phyloP scores from a whole-genome alignment of 2,113 vertebrate species.

The Acanthisitta chloris region DNA sequence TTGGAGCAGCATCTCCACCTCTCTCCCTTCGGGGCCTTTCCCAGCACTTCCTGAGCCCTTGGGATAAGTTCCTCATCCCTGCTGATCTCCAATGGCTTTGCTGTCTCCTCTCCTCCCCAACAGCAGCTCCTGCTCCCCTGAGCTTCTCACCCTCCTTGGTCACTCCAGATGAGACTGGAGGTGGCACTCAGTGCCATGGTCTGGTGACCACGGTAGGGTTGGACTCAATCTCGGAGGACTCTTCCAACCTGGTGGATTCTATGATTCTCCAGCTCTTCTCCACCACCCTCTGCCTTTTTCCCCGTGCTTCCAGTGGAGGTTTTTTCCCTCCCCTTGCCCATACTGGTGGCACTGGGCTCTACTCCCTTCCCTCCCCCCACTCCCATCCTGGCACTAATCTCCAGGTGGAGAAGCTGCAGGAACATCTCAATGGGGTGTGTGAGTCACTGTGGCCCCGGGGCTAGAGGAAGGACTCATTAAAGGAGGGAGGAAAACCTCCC shows the following conservation, averaged over 20 bases:
- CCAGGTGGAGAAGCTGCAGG: slow-evolving; percentile 17
- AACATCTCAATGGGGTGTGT: neutral
- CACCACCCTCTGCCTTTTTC: neutral
- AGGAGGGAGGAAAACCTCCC: neutral
- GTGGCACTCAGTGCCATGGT: too few species aligned
- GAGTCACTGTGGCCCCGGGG: slow-evolving; percentile 49
- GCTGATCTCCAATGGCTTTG: neutral
- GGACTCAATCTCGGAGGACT: too few species aligned
- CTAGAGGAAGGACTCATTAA: slow-evolving; percentile 44
- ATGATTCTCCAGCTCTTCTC: neutral
- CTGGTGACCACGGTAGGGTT: too few species aligned
- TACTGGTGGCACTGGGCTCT: neutral
- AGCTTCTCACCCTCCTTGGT: neutral
- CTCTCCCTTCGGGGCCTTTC: neutral
- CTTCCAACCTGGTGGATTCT: too few species aligned
- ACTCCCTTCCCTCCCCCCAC: neutral
- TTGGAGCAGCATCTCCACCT: rapidly evolving
- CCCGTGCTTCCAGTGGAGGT: rapidly evolving
- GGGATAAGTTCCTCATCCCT: rapidly evolving
- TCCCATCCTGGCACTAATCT: slow-evolving; percentile 14
- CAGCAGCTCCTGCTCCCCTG: neutral
- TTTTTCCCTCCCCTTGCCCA: neutral
- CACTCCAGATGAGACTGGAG: too few species aligned
- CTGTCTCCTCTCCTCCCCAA: neutral
- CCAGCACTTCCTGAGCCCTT: neutral